These are phyloP conservation scores for Pammene aurita DNA, from an alignment of 2,888 invertebrate species.

Conservation along the genomic window DNA sequence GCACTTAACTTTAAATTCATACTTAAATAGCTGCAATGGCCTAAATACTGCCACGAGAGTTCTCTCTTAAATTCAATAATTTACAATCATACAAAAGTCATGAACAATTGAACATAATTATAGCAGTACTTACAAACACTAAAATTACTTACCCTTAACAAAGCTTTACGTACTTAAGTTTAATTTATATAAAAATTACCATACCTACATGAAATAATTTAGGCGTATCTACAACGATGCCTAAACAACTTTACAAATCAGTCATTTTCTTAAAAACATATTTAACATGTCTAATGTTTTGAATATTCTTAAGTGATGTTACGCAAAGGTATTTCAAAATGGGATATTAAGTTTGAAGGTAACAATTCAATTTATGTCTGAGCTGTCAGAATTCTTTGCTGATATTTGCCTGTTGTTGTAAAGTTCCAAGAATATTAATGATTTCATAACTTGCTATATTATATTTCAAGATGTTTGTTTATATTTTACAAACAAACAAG, in stretches of 20 bases:
- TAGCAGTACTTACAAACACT: slow-evolving; percentile 52
- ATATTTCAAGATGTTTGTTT: neutral
- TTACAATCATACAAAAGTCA: slow-evolving; percentile 53
- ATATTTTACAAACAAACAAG: no score
- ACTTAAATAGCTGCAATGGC: slow-evolving; percentile 46
- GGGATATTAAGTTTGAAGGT: slow-evolving; percentile 19
- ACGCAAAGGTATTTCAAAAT: slow-evolving; percentile 28
- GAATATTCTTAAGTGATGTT: slow-evolving; percentile 41
- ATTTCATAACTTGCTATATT: neutral
- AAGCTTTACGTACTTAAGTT: slow-evolving; percentile 53
- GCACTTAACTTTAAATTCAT: slow-evolving; percentile 54
- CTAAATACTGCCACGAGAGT: slow-evolving; percentile 51
- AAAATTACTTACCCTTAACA: slow-evolving; percentile 50
- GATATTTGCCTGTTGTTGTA: neutral
- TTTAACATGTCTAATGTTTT: slow-evolving; percentile 46
- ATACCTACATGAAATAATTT: slow-evolving; percentile 63
- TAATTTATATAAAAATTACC: slow-evolving; percentile 65
- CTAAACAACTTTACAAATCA: slow-evolving; percentile 73
- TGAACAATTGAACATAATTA: slow-evolving; percentile 44
- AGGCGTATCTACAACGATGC: slow-evolving; percentile 71
- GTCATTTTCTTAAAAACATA: slow-evolving; percentile 75
- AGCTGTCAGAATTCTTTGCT: slow-evolving; percentile 13
- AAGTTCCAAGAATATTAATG: neutral
- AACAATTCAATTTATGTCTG: slow-evolving; percentile 20
- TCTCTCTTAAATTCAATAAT: slow-evolving; percentile 47